Base-by-base conservation (phyloP, 2,113 vertebrate species). In the Heterotilapia buettikoferi region DNA sequence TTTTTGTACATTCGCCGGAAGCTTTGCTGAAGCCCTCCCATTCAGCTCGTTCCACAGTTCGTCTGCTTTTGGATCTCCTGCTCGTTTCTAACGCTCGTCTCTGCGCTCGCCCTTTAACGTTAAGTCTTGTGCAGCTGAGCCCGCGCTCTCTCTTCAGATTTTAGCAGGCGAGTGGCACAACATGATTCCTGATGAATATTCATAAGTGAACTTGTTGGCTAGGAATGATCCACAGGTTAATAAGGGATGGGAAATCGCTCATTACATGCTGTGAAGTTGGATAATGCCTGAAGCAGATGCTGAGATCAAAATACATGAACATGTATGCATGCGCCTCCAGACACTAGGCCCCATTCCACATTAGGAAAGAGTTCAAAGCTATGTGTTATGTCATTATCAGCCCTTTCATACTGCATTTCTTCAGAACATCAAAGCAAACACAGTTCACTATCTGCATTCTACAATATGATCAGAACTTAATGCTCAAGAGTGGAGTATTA, bases 261-360 rank as follows among this genome's bases (percentile, higher is more conserved):
- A 89, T 95, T 94, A 93, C 83, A 85, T 45, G 83, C 93, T 90
- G 90, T 83, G 92, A 92, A 88, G 91, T 82, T 47, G 80, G 80
- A 89, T 94, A 90, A 87, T 78, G 94, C 92, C 93, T 80, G 73
- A 71, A 94, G 94, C 93, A 81, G 93, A 91, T 82, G 84, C 84
- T 7, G 53, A 94, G 92, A 95, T 95, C 92, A 94, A 94, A 96
- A 90, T 90, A 87, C 92, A 91, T 9, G 80, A 90, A 89, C 90
- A 88, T 89, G 91, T 84, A 89, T 88, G 90, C 57, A 18, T 7
- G 79, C 47, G 86, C 90, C 93, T 92, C 93, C 66, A 92, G 92
- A 93, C 92, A 61, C 91, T 9, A 82, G 86, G 88, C 84, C 90
- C 83, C 84, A 63, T 90, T 91, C 87, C 83, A 50, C 91, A 90